Evolutionary conservation across 1,140 invertebrate species (phyloP), one percentile per base, ranked within the genome.

Genomic region (Drosophila truncata): DNA sequence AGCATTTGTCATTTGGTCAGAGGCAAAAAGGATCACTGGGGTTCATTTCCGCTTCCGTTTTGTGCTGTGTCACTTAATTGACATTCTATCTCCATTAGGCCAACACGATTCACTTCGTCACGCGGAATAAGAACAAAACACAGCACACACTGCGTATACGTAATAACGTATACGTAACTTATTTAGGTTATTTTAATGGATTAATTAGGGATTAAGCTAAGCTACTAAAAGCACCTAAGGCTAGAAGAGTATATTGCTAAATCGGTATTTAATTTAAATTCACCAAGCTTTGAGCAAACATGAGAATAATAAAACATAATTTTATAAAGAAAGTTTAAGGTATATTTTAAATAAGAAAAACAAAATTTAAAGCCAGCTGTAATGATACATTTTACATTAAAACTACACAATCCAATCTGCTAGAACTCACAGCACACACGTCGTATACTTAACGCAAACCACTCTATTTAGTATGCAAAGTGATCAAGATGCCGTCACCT

Each of bases 31-130:
- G 27, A 50, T 50, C 11, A 16, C 5, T 29, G 4, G 42, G 20
- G 29, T 33, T 60, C 20, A 71, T 37, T 71, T 72, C 66, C 69
- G 69, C 16, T 41, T 72, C 66, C 52, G 33, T 13, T 67, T 71
- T 35, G 27, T 33, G 69, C 69, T 37, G 33, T 27, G 49, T 57
- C 64, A 69, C 64, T 70, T 69, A 65, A 42, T 44, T 39, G 54
- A 79, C 42, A 63, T 63, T 78, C 16, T 44, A 50, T 63, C 33
- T 71, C 31, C 65, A 58, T 41, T 50, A 72, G 42, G 35, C 52
- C 10, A 47, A 59, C 42, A 59, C 25, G 35, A 39, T 25, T 20
- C 47, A 52, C 23, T 42, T 37, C 3, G 23, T 70, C 63, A 70
- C 63, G 37, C 62, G 41, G 66, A 29, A 44, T 27, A 18, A n/a